Percentiles rank a stretch among this genome's conserved stretches.
Evolutionary conservation across 2,113 vertebrate genomes (phyloP).

Genomic region (Seriola dumerili): DNA sequence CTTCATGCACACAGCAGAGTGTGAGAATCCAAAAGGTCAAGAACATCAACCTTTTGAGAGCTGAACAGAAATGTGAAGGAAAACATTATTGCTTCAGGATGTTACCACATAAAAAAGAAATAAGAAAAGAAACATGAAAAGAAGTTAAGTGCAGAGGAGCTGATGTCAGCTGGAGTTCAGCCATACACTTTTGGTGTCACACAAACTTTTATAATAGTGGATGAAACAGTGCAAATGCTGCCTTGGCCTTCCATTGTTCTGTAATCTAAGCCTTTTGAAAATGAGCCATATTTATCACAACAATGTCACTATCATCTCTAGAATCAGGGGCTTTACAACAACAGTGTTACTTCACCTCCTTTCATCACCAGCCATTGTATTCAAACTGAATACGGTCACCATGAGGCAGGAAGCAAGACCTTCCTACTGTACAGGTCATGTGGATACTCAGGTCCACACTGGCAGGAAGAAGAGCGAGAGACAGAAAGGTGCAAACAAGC

Average conservation of each 20-base stretch:
- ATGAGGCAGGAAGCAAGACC: background rate
- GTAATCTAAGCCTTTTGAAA: background rate
- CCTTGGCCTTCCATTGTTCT: background rate
- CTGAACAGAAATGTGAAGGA: conserved; percentile 39
- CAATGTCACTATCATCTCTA: background rate
- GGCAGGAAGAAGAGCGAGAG: background rate
- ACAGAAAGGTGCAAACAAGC: conserved; percentile 1
- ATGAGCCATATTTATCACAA: background rate
- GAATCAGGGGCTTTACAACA: background rate
- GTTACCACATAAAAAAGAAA: conserved; percentile 11
- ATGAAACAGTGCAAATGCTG: background rate
- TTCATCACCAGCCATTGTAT: background rate
- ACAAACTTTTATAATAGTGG: background rate
- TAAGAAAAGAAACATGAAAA: conserved; percentile 16
- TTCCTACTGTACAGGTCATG: background rate
- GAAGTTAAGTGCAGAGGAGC: conserved; percentile 24
- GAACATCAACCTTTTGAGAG: conserved; percentile 44
- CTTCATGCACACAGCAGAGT: conserved; percentile 22
- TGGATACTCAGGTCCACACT: background rate
- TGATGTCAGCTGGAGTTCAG: conserved; percentile 32
- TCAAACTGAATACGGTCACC: background rate
- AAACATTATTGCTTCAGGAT: conserved; percentile 38
- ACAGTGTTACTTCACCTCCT: background rate
- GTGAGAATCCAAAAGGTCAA: conserved; percentile 60
- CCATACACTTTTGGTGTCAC: background rate